Percentiles rank a stretch among this genome's conserved stretches.
Conservation (phyloP, 2,113 vertebrate species). For the Phaethon lepturus region DNA sequence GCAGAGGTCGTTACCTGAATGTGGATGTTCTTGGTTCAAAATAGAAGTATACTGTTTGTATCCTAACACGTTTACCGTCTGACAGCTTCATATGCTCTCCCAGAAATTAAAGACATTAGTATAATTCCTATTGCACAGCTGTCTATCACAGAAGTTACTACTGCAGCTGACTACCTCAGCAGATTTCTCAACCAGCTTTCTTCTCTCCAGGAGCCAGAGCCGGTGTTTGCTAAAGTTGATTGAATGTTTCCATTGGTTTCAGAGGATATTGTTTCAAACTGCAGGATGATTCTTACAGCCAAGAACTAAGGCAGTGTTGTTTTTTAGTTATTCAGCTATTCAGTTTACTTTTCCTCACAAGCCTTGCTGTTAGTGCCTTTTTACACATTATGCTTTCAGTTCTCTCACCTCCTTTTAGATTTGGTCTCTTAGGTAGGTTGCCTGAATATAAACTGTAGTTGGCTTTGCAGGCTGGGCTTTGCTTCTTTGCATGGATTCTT, state of each 20-base stretch:
- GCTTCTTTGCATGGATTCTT: not conserved
- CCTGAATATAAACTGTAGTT: not conserved
- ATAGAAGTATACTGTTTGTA: not conserved
- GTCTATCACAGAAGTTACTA: not conserved
- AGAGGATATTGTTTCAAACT: not conserved
- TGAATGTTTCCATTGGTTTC: not conserved
- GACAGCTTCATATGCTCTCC: not conserved
- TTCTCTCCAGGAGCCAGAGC: not conserved
- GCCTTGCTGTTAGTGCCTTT: not conserved
- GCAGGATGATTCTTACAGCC: not conserved
- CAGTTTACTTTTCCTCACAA: not conserved
- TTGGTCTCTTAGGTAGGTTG: not conserved
- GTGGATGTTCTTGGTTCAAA: constrained; percentile 1
- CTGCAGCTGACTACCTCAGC: not conserved
- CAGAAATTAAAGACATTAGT: not conserved
- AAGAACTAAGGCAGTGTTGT: not conserved
- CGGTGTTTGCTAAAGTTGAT: not conserved
- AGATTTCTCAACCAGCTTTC: not conserved
- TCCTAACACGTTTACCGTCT: not conserved
- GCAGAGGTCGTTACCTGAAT: not conserved
- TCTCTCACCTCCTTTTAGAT: not conserved
- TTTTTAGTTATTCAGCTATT: not conserved
- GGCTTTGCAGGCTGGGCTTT: not conserved
- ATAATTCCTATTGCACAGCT: not conserved
- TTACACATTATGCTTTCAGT: not conserved